Conservation (phyloP, 1,140 invertebrate genomes). For the Drosophila kepulauana region DNA sequence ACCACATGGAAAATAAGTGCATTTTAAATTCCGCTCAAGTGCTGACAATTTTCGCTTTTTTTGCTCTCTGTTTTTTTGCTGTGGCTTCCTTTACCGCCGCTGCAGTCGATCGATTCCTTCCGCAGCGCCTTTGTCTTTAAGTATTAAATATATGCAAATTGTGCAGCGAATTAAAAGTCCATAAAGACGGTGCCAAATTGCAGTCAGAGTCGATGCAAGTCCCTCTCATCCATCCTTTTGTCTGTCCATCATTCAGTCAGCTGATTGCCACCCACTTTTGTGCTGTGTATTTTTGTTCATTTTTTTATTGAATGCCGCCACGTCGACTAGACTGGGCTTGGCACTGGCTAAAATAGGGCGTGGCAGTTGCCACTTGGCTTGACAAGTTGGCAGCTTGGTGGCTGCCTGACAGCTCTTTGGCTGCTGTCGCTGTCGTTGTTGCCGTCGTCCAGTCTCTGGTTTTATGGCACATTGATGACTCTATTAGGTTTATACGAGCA, state of each 20-base stretch:
- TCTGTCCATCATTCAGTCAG: conserved; percentile 27
- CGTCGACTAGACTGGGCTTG: conserved; percentile 66
- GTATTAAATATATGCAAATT: conserved; percentile 61
- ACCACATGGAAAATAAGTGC: conserved; percentile 11
- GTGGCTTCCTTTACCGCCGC: conserved; percentile 47
- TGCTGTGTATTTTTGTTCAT: neutral
- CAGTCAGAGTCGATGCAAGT: conserved; percentile 9
- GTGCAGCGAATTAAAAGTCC: conserved; percentile 49
- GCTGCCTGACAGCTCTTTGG: neutral
- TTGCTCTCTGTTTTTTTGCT: conserved; percentile 28
- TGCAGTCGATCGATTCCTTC: conserved; percentile 47
- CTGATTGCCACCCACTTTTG: conserved; percentile 42
- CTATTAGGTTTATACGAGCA: conserved; percentile 77
- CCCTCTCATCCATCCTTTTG: neutral
- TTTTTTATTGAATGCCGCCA: conserved; percentile 56
- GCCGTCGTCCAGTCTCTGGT: conserved; percentile 45
- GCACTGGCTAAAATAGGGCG: conserved; percentile 20
- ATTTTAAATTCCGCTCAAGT: conserved; percentile 77
- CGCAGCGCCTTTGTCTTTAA: conserved; percentile 56
- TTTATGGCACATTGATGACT: conserved; percentile 78
- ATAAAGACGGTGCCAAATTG: conserved; percentile 50
- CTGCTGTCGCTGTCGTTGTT: conserved; percentile 6
- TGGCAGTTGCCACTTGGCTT: conserved; percentile 58
- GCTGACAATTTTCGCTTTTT: conserved; percentile 62
- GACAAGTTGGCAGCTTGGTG: conserved; percentile 37